phyloP scores from a whole-genome alignment of 2,888 invertebrate genomes.

The Eucera pruinosa region DNA sequence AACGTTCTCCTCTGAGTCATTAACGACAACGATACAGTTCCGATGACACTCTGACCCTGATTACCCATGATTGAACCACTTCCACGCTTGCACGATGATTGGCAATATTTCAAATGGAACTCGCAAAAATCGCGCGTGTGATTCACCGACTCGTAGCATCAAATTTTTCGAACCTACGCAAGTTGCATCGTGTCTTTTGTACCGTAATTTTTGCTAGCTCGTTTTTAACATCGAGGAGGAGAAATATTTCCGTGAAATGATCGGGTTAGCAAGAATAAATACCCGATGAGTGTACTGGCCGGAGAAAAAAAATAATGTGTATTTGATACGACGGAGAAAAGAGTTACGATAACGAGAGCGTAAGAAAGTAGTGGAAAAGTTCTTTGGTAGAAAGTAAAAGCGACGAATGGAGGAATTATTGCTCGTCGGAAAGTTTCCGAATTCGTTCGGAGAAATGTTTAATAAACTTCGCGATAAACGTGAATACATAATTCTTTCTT shows the following conservation, averaged over 20 bases:
- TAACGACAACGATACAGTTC: slow-evolving; percentile 59
- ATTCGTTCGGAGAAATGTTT: too few species aligned
- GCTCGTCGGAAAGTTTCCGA: neutral
- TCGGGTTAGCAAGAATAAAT: too few species aligned
- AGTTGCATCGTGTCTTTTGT: slow-evolving; percentile 6
- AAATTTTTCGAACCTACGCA: neutral
- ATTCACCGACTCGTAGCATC: neutral
- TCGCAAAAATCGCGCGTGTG: neutral
- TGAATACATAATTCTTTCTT: too few species aligned
- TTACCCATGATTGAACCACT: slow-evolving; percentile 49
- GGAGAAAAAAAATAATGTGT: slow-evolving; percentile 1
- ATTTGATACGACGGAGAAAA: neutral
- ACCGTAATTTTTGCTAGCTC: neutral
- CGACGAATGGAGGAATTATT: neutral
- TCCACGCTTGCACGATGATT: slow-evolving; percentile 17
- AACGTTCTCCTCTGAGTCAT: slow-evolving; percentile 14
- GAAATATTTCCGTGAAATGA: too few species aligned
- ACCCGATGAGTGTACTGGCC: too few species aligned
- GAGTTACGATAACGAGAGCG: slow-evolving; percentile 11
- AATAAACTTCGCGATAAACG: too few species aligned
- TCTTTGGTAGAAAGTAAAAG: neutral
- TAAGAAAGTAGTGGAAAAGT: slow-evolving; percentile 15
- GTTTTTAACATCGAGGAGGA: too few species aligned
- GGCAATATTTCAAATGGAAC: neutral
- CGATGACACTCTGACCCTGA: slow-evolving; percentile 71